phyloP scores from a whole-genome alignment of 2,888 invertebrate genomes.

The Sinohyriopsis cumingii region DNA sequence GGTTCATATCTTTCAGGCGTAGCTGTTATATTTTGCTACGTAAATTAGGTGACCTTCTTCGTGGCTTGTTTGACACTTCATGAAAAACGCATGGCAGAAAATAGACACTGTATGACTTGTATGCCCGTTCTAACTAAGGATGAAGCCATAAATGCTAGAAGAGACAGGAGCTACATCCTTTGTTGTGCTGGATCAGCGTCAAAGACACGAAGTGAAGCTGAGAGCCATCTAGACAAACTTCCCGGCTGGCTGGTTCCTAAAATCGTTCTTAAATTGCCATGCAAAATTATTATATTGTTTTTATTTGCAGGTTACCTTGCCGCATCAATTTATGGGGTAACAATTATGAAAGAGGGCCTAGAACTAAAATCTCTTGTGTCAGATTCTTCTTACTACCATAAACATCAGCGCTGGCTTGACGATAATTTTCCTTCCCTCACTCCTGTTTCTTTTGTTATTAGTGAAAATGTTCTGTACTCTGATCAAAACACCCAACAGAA shows the following conservation, averaged over 20 bases:
- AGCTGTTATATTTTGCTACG: slow-evolving; percentile 36
- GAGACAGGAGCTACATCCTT: slow-evolving; percentile 1
- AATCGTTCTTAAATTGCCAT: slow-evolving; percentile 27
- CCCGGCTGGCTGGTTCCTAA: slow-evolving; percentile 41
- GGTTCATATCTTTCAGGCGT: slow-evolving; percentile 19
- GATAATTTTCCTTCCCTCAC: slow-evolving; percentile 13
- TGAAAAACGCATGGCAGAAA: slow-evolving; percentile 72
- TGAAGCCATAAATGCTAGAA: slow-evolving; percentile 10
- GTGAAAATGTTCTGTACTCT: slow-evolving; percentile 9
- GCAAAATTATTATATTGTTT: slow-evolving; percentile 33
- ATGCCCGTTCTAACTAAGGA: slow-evolving; percentile 12
- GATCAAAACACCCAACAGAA: slow-evolving; percentile 2
- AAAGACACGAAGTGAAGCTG: slow-evolving; percentile 25
- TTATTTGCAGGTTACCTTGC: slow-evolving; percentile 44
- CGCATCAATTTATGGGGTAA: slow-evolving; percentile 22
- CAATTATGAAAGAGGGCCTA: slow-evolving; percentile 31
- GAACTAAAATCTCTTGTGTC: slow-evolving; percentile 19
- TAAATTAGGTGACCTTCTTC: slow-evolving; percentile 42
- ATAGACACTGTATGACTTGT: slow-evolving; percentile 23
- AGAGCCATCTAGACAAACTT: slow-evolving; percentile 41
- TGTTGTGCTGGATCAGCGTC: slow-evolving; percentile 24
- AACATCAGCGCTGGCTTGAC: slow-evolving; percentile 16
- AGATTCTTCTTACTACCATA: slow-evolving; percentile 28
- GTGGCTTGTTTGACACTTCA: slow-evolving; percentile 35
- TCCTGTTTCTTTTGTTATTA: slow-evolving; percentile 17